phyloP scores from a whole-genome alignment of 2,888 invertebrate species.

The Mesochorus sp. region DNA sequence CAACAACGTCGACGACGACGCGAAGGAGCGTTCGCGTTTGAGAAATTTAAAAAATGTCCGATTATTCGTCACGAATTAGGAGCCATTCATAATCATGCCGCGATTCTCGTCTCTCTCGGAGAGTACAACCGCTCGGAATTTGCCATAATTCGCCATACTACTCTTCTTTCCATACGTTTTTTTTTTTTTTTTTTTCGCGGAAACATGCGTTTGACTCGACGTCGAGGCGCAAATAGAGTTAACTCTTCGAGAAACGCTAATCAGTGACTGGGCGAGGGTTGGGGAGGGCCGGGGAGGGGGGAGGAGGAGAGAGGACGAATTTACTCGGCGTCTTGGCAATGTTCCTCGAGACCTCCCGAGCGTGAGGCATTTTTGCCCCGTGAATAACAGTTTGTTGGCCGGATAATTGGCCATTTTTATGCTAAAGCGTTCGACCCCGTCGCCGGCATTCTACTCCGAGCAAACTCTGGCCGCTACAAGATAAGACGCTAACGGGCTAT shows the following conservation, averaged over 20 bases:
- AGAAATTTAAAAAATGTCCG: slow-evolving; percentile 56
- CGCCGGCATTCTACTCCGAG: slow-evolving; percentile 37
- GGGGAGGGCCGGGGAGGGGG: too few species aligned
- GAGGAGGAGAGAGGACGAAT: too few species aligned
- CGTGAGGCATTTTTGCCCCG: slow-evolving; percentile 66
- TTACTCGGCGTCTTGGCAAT: slow-evolving; percentile 79
- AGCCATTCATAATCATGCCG: slow-evolving; percentile 70
- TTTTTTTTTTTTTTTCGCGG: not conserved
- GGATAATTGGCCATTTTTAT: slow-evolving; percentile 79
- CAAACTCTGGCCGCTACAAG: slow-evolving; percentile 56
- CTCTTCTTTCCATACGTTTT: slow-evolving; percentile 30
- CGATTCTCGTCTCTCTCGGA: slow-evolving; percentile 53
- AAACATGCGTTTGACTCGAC: slow-evolving; percentile 4
- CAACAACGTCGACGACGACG: too few species aligned
- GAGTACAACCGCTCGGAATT: not conserved
- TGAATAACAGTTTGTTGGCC: slow-evolving; percentile 73
- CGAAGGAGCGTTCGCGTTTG: too few species aligned
- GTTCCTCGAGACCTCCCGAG: slow-evolving; percentile 75
- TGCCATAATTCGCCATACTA: not conserved
- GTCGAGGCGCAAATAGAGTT: slow-evolving; percentile 64
- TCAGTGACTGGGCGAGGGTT: too few species aligned
- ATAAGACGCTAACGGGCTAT: slow-evolving; percentile 70
- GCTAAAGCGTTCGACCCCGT: slow-evolving; percentile 71
- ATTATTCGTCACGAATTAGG: slow-evolving; percentile 68
- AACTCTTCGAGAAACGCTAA: slow-evolving; percentile 77